These are phyloP conservation scores for Melitaea cinxia DNA, from an alignment of 1,140 invertebrate genomes.

Conservation along the genomic window DNA sequence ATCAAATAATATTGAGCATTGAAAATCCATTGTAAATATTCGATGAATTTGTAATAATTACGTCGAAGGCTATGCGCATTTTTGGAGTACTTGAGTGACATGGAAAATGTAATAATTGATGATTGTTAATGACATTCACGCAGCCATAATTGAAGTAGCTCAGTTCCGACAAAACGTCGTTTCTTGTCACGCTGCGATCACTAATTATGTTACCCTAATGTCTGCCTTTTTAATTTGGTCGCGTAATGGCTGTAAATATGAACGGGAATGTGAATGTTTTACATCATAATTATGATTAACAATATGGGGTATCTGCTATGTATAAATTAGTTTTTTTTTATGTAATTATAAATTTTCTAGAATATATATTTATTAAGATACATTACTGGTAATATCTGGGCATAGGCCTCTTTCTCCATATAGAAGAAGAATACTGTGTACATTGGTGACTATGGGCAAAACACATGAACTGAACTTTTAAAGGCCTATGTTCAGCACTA, in stretches of 20 bases:
- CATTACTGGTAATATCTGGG: too few relatives aligned
- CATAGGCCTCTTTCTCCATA: too few relatives aligned
- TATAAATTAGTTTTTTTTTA: too few relatives aligned
- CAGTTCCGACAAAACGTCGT: constrained; percentile 37
- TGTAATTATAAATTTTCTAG: too few relatives aligned
- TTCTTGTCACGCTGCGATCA: constrained; percentile 40
- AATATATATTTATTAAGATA: too few relatives aligned
- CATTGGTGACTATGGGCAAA: too few relatives aligned
- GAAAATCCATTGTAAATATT: too few relatives aligned
- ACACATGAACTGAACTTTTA: too few relatives aligned
- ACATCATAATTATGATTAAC: neutral
- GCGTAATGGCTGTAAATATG: constrained; percentile 3
- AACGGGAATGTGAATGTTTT: constrained; percentile 9
- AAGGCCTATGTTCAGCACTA: too few relatives aligned
- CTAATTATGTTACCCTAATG: constrained; percentile 47
- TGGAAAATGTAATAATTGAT: constrained; percentile 41
- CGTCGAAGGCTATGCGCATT: neutral
- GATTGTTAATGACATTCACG: constrained; percentile 40
- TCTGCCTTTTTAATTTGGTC: constrained; percentile 40
- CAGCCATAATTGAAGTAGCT: constrained; percentile 40
- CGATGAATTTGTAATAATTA: too few relatives aligned
- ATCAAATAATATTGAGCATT: too few relatives aligned
- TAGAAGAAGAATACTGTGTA: too few relatives aligned
- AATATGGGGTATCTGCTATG: neutral
- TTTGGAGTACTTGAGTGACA: constrained; percentile 10